Evolutionary conservation across 2,113 vertebrate genomes (phyloP).

Genomic region (Sinocyclocheilus grahami): DNA sequence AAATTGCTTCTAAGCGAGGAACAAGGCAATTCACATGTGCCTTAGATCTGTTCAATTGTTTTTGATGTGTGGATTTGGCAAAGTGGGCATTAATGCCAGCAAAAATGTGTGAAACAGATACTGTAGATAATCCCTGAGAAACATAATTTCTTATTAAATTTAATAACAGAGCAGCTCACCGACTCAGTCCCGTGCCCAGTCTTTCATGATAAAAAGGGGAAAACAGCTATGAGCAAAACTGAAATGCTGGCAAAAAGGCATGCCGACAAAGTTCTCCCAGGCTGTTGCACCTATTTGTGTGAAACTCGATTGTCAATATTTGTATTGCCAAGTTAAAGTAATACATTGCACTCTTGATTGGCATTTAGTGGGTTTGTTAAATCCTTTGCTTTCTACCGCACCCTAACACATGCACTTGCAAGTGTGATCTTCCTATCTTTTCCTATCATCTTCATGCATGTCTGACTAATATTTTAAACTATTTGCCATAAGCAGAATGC

Average conservation of each 20-base stretch:
- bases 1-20: slow-evolving; percentile 1
- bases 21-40: neutral
- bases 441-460: neutral
- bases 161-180: neutral
- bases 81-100: neutral
- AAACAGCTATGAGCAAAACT: slow-evolving; percentile 1
- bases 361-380: neutral
- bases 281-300: neutral
- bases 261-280: neutral
- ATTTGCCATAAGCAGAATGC: neutral
- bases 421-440: neutral
- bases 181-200: neutral
- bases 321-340: neutral
- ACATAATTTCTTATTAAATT: neutral
- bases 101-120: neutral
- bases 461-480: neutral
- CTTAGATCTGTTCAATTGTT: neutral
- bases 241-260: neutral
- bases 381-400: neutral
- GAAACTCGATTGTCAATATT: neutral
- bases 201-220: neutral
- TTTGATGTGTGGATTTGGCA: neutral
- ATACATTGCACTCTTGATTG: neutral
- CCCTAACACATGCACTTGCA: slow-evolving; percentile 4
- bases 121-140: neutral